Percentiles rank a stretch among this genome's conserved stretches.
Conservation (phyloP, 2,888 invertebrate genomes). For the Cylloceria caligata region DNA sequence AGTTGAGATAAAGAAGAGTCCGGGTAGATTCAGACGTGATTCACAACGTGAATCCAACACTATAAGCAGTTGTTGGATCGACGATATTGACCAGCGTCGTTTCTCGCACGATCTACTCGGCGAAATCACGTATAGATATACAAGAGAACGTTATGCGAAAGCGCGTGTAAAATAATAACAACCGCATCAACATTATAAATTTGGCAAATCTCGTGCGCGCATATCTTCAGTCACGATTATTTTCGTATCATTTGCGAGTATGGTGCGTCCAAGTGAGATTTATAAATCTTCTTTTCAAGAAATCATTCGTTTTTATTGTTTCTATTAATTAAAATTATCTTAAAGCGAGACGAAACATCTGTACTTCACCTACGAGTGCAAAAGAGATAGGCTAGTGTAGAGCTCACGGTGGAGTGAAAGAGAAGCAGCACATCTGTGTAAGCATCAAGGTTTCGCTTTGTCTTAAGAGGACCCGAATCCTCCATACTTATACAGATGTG, state of each 20-base stretch:
- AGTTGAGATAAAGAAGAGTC: slow-evolving; percentile 47
- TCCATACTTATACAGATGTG: too few relatives aligned
- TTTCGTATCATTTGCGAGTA: slow-evolving; percentile 55
- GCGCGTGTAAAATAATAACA: slow-evolving; percentile 17
- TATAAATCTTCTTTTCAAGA: slow-evolving; percentile 3
- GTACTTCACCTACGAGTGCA: too few relatives aligned
- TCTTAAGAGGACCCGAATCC: too few relatives aligned
- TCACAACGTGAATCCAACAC: slow-evolving; percentile 4
- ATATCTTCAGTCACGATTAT: slow-evolving; percentile 59
- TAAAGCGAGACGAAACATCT: not conserved
- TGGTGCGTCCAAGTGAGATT: slow-evolving; percentile 26
- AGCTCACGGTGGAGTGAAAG: too few relatives aligned
- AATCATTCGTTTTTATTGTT: not conserved
- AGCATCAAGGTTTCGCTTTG: too few relatives aligned
- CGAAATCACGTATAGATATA: not conserved
- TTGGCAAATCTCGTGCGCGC: slow-evolving; percentile 26
- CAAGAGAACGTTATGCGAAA: not conserved
- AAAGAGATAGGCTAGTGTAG: too few relatives aligned
- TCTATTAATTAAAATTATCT: not conserved
- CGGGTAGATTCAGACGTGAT: slow-evolving; percentile 43
- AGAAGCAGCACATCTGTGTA: too few relatives aligned
- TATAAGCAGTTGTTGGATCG: not conserved
- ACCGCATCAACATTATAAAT: slow-evolving; percentile 51
- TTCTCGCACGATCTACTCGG: not conserved
- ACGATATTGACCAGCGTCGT: not conserved